Conservation (phyloP, 2,797 vertebrate species). For the Aselliscus stoliczkanus region DNA sequence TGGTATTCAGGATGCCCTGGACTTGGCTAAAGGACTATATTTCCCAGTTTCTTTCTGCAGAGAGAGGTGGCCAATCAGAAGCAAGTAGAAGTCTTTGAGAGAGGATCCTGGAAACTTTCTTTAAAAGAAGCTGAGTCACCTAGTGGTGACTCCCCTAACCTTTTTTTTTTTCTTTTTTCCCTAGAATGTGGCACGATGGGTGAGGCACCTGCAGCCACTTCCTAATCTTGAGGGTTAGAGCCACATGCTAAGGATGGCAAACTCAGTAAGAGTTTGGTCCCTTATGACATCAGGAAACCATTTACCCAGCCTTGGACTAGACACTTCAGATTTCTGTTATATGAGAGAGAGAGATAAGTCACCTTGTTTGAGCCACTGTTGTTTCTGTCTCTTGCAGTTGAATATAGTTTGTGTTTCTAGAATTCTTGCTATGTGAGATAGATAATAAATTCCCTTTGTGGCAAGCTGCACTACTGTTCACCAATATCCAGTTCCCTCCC, state of each 20-base stretch:
- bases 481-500: not conserved
- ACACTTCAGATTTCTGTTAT: not conserved
- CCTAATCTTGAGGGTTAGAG: not conserved
- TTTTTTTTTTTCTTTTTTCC: not conserved
- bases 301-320: not conserved
- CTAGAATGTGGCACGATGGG: not conserved
- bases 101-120: not conserved
- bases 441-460: not conserved
- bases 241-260: not conserved
- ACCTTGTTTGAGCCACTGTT: not conserved
- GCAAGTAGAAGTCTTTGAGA: not conserved
- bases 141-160: not conserved
- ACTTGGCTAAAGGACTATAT: not conserved
- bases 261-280: not conserved
- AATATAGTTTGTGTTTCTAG: not conserved
- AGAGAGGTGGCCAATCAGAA: not conserved
- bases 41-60: not conserved
- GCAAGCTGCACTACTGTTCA: not conserved
- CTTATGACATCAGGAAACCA: not conserved
- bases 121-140: not conserved
- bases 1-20: not conserved
- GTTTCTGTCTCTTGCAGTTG: not conserved
- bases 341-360: not conserved
- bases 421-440: not conserved
- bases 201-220: not conserved